A percentile compares a stretch with the other conserved stretches of the same genome.
Evolutionary conservation across 1,140 invertebrate genomes (phyloP).

Genomic region (Zelostemma sp.): DNA sequence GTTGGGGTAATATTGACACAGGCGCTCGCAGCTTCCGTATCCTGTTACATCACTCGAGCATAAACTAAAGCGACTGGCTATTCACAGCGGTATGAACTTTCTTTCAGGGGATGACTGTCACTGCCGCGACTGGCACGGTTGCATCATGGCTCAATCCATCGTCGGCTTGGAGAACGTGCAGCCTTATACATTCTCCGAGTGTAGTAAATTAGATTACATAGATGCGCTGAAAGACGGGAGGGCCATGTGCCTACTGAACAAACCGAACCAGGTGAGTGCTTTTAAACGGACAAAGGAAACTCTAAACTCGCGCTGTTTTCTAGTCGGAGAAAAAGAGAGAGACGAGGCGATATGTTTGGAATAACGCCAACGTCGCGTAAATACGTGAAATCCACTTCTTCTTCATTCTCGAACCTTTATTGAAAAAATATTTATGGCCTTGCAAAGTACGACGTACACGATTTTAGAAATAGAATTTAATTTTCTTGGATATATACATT

Average conservation of each 20-base stretch:
- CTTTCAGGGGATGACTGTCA: slow-evolving; percentile 78
- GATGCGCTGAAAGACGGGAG: slow-evolving; percentile 82
- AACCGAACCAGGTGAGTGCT: slow-evolving; percentile 85
- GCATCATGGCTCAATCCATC: slow-evolving; percentile 94
- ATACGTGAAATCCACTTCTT: not conserved
- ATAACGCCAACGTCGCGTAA: not conserved
- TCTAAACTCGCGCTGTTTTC: not conserved
- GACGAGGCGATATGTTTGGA: not conserved
- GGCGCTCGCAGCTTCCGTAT: slow-evolving; percentile 40
- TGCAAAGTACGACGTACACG: too few species aligned
- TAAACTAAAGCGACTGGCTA: slow-evolving; percentile 39
- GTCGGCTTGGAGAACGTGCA: slow-evolving; percentile 91
- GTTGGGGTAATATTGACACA: slow-evolving; percentile 37
- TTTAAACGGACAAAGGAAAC: slow-evolving; percentile 9
- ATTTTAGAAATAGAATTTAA: too few species aligned
- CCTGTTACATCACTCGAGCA: slow-evolving; percentile 36
- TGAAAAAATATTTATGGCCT: too few species aligned
- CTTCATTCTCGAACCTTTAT: not conserved
- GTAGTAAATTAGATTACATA: slow-evolving; percentile 88
- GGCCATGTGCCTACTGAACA: slow-evolving; percentile 90
- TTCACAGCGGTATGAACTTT: slow-evolving; percentile 24
- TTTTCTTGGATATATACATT: too few species aligned
- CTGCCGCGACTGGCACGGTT: slow-evolving; percentile 94
- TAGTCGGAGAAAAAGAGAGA: not conserved
- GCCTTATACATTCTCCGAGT: slow-evolving; percentile 94